Conservation (phyloP, 92 coral and sea anemone species). For the Montipora capitata region DNA sequence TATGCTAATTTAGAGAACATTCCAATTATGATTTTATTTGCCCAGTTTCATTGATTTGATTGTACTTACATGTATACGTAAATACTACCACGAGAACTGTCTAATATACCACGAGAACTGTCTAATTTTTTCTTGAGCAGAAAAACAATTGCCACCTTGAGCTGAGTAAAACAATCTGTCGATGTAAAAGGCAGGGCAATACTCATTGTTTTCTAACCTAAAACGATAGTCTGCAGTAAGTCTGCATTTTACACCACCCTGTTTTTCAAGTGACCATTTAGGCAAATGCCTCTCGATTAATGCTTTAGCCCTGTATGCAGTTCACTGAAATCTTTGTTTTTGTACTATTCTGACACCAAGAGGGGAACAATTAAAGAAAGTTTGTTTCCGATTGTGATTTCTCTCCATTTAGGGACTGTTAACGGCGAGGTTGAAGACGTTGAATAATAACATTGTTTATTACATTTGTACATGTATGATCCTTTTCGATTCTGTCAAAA, state of each 20-base stretch:
- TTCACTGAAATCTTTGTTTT: background rate
- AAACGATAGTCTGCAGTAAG: too few relatives aligned
- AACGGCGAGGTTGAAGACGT: conserved; percentile 18
- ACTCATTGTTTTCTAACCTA: too few relatives aligned
- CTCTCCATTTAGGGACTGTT: conserved; percentile 23
- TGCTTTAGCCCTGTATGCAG: conserved; percentile 1
- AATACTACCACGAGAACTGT: background rate
- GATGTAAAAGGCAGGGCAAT: too few relatives aligned
- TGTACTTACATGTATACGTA: conserved; percentile 12
- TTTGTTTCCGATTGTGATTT: conserved; percentile 22
- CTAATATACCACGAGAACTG: conserved; percentile 1
- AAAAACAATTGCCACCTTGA: too few relatives aligned
- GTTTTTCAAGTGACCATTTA: background rate
- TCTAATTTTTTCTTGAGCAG: background rate
- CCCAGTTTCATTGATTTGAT: conserved; percentile 33
- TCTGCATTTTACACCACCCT: too few relatives aligned
- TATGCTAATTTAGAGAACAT: conserved; percentile 23
- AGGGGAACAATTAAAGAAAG: conserved; percentile 15
- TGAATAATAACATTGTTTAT: conserved; percentile 1
- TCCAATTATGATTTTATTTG: conserved; percentile 14
- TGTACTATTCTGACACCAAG: background rate
- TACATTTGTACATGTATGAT: background rate
- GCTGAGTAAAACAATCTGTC: too few relatives aligned
- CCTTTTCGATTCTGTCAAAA: conserved; percentile 22
- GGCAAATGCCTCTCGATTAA: background rate